Evolutionary conservation across 1,140 invertebrate genomes (phyloP), one percentile per base, ranked within the genome.

Genomic region (Heliconius himera): DNA sequence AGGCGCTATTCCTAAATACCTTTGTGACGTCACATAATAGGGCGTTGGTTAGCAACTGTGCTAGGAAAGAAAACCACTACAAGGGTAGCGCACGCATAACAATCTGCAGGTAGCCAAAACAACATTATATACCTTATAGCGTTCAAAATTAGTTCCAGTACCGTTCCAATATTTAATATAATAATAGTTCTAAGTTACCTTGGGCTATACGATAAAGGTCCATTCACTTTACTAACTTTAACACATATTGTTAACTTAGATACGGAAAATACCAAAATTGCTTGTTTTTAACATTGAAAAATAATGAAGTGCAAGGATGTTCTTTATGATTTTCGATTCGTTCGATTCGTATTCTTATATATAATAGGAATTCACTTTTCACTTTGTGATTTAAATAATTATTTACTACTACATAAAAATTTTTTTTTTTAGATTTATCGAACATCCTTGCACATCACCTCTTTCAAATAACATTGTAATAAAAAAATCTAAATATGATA

Each of bases 1-100:
- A 91, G 89, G 86, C 83, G 89, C 87, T 88, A 86, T 76, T 72
- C 83, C 60, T 83, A 89, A 85, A 88, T 88, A 89, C 84, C 90
- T 90, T 90, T 93, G 88, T 91, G 87, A 87, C 87, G 87, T 87
- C 83, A 81, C 77, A 72, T 4, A 85, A 83, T 76, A 87, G 83
- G 90, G 90, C 90, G 90, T 89, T 91, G 88, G 83, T 84, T 83
- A 82, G 76, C 74, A 74, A 82, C 87, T 82, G 83, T 76, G 87
- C 77, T 87, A 79, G 84, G 85, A 88, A 88, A 90, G 86, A 87
- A 89, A 87, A 87, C 56, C 73, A 83, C 76, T 78, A 78, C 82
- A 81, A 84, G 83, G 81, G 83, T 88, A 78, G 83, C 71, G 74
- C 83, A 84, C 78, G 78, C 84, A 82, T 78, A 78, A 72, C 46